These are phyloP conservation scores for Bimastos eiseni DNA, from an alignment of 2,888 invertebrate genomes.

Conservation along the genomic window DNA sequence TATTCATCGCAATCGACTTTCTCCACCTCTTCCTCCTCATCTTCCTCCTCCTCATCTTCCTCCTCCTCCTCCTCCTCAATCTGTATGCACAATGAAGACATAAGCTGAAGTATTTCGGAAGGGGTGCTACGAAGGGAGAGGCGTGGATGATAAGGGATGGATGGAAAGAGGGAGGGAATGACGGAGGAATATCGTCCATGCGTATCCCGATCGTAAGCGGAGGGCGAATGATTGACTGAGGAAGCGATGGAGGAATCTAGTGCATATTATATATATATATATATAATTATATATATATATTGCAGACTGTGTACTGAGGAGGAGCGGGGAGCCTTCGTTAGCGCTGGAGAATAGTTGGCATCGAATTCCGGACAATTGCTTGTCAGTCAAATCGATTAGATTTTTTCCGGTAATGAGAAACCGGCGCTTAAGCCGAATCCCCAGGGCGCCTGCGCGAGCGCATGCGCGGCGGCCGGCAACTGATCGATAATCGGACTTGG, in stretches of 20 bases:
- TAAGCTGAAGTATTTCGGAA: background rate
- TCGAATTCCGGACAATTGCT: constrained; percentile 1
- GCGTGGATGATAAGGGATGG: background rate
- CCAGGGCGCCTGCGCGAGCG: background rate
- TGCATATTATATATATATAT: too few relatives aligned
- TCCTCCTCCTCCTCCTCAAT: too few relatives aligned
- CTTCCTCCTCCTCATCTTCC: too few relatives aligned
- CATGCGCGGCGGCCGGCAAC: background rate
- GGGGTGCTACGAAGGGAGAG: background rate
- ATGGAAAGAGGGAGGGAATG: background rate
- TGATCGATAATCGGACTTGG: constrained; percentile 21
- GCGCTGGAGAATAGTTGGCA: background rate
- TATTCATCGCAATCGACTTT: background rate
- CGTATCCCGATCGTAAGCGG: background rate
- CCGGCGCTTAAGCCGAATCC: constrained; percentile 8
- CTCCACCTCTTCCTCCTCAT: background rate
- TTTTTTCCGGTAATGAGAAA: constrained; percentile 23
- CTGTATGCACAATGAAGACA: background rate
- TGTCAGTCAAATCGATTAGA: constrained; percentile 17
- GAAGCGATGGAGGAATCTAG: background rate
- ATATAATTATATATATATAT: too few relatives aligned
- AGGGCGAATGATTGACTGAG: background rate
- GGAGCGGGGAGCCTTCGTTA: background rate
- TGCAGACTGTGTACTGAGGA: background rate
- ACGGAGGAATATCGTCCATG: background rate